Evolutionary conservation across 2,888 invertebrate species (phyloP), one percentile per base, ranked within the genome.

Genomic region (Dichetophora obliterata): DNA sequence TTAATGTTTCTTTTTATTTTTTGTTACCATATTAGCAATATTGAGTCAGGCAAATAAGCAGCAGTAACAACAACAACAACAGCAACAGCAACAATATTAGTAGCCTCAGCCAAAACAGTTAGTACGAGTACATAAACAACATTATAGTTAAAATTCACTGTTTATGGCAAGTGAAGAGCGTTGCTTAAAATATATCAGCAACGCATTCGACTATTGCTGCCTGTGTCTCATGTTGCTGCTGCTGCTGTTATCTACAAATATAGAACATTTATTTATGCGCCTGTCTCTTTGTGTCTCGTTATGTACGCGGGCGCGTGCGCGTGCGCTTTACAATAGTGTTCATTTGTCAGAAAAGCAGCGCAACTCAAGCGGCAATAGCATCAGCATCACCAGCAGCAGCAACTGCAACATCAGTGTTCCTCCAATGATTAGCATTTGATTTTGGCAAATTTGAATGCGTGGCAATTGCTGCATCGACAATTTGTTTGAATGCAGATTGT

Each of bases 261-360:
- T 85, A 84, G 84, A 82, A 85, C 83, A 82, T 83, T 84, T 85
- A 83, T 85, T 85, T 84, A 85, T 83, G 84, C 79, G 84, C 80
- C 82, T 82, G 80, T n/a, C 61, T 16, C 22, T 27, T 31, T 61
- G 61, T 27, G 19, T 22, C n/a, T 54, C 19, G 54, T n/a, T 19
- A 81, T 81, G 75, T 80, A 82, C 80, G 80, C 79, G 52, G 34
- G 72, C 61, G 27, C 31, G 14, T 22, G 75, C 75, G 31, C 43
- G 34, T 63, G 61, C 59, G 65, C 69, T 24, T 27, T 59, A 69
- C 61, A 59, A 68, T 61, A 52, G 76, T 63, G 52, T 66, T 52
- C 77, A 76, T 77, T 76, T 77, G 77, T 79, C 78, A 79, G 75
- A 77, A 79, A 34, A 57, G 78, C 75, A 72, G 54, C 61, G 57